Evolutionary conservation across 2,888 invertebrate genomes (phyloP), one percentile per base, ranked within the genome.

Genomic region (Macaria notata): DNA sequence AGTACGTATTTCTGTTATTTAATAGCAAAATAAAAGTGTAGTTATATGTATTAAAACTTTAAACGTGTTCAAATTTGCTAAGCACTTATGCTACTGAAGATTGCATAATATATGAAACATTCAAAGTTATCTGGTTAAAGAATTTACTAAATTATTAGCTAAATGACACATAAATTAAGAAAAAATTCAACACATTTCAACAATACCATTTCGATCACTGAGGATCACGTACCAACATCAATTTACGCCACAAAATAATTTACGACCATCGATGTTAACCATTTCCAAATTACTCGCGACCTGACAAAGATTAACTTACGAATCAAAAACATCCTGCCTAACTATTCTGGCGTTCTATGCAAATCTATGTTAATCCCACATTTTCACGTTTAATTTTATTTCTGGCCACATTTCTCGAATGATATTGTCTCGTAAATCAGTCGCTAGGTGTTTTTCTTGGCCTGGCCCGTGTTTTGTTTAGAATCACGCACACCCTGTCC

Each of bases 341-440:
- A 66, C 65, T 59, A 62, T 65, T 57, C 39, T 56, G 46, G 56
- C 60, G 61, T 71, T 70, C 70, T 74, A 79, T 79, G 79, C 78
- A 77, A 81, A 84, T 80, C 76, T 81, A 78, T 82, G 81, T 83
- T 83, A 83, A 83, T 83, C 79, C 75, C 70, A 72, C 73, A 79
- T 82, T 84, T 84, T 81, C 79, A 76, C 73, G 77, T 86, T 83
- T 81, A 83, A 85, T 83, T 87, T 88, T 87, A 88, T 85, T 84
- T 83, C 77, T 78, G 81, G 83, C 84, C 78, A 82, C 84, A 86
- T 88, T 86, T 85, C 84, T 87, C 76, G 83, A 83, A 86, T 87
- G 82, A 86, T 87, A 84, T 86, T 83, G 86, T 86, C 82, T 84
- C 86, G 85, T 91, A 90, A 91, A 90, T 90, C 90, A 88, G 88